Conservation (phyloP, 2,888 invertebrate species). For the Muschampia plurimacula region DNA sequence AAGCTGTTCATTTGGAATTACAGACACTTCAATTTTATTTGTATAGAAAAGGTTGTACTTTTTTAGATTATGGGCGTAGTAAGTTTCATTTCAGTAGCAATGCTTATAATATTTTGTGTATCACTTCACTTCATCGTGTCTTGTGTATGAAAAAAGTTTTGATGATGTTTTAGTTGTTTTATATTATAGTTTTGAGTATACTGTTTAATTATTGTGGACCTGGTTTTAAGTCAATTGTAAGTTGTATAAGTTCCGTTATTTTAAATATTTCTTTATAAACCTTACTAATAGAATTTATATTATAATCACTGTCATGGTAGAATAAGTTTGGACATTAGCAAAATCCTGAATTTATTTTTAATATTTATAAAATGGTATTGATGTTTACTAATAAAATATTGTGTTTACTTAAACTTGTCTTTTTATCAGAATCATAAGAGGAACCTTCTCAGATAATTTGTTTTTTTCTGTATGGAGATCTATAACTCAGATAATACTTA, state of each 20-base stretch:
- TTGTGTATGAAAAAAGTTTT: constrained; percentile 14
- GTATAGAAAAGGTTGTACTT: background rate
- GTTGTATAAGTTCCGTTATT: constrained; percentile 3
- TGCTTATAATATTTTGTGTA: background rate
- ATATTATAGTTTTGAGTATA: background rate
- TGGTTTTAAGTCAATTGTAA: background rate
- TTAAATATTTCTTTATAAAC: constrained; percentile 8
- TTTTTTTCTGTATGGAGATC: no score
- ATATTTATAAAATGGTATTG: constrained; percentile 30
- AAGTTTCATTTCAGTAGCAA: background rate
- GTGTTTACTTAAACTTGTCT: constrained; percentile 25
- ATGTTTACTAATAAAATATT: constrained; percentile 30
- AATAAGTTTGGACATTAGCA: constrained; percentile 24
- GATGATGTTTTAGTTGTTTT: constrained; percentile 8
- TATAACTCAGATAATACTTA: no score
- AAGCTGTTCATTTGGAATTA: no score
- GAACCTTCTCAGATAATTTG: no score
- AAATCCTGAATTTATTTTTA: constrained; percentile 21
- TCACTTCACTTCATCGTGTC: background rate
- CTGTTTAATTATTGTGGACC: background rate
- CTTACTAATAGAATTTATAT: constrained; percentile 1
- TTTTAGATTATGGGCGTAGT: background rate
- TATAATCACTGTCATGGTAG: background rate
- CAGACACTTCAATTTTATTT: no score
- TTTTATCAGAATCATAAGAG: background rate